Base-by-base conservation (phyloP, 2,113 vertebrate genomes). In the Donacobius atricapilla region DNA sequence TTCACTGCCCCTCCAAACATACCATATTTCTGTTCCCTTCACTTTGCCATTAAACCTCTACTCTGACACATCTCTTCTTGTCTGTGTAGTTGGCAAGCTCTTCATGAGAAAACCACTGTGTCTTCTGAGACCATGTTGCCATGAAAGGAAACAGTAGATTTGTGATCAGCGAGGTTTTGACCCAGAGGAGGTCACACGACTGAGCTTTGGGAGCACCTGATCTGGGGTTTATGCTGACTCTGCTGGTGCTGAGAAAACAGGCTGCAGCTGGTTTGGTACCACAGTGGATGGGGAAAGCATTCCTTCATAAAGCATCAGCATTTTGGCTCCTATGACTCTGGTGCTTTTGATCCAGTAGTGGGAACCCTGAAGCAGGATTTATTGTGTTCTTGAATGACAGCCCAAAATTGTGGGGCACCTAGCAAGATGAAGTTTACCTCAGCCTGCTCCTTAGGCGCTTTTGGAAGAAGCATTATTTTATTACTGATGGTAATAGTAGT, bases 291-390 rank as follows among this genome's bases (percentile, higher is more conserved):
- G 33, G 37, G 51, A 65, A 95, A 92, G 51, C 78, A 83, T 86
- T 81, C 58, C 77, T 93, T 95, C 44, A 45, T 47, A 65, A 25
- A 47, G 15, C 4, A 3, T 90, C 90, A 94, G 79, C 83, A 39
- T 86, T 94, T 92, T 93, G 79, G 60, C 54, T 89, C 17, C 40
- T 69, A 37, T 27, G 58, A n/a, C 79, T 81, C 78, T 93, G 66
- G n/a, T 93, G 82, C 33, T 90, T 90, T 94, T 89, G 91, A 96
- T 96, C 76, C 76, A 71, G 91, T 30, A 89, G 68, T 81, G 60
- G 64, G 54, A 95, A 78, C 64, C 86, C 83, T 87, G 91, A 92
- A 96, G 94, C 83, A 89, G 83, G 56, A 73, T 83, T 89, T 97
- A 61, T 17, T 31, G 35, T 77, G 30, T 15, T 90, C 54, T 90